These are phyloP conservation scores for Hyles lineata DNA, from an alignment of 2,888 invertebrate species.

Conservation along the genomic window DNA sequence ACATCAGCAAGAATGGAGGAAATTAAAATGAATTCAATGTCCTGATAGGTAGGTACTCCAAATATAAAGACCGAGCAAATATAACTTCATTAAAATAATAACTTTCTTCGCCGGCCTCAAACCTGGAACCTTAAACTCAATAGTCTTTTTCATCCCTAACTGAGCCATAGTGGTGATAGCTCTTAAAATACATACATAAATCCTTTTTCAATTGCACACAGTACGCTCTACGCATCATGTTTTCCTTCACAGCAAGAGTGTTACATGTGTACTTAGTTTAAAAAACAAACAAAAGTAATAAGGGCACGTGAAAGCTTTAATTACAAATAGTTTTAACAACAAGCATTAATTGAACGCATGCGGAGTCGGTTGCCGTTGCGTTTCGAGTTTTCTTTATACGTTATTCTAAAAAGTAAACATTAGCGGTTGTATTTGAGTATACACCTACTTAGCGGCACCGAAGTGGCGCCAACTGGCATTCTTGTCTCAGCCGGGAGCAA, in stretches of 20 bases:
- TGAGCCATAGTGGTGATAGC: no score
- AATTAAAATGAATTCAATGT: no score
- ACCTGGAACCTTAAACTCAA: no score
- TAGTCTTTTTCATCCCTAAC: no score
- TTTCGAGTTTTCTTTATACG: conserved; percentile 19
- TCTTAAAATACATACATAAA: conserved; percentile 6
- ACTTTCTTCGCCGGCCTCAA: no score
- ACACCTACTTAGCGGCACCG: conserved; percentile 31
- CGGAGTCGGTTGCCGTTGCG: conserved; percentile 19
- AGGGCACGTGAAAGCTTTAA: conserved; percentile 15
- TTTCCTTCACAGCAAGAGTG: not conserved
- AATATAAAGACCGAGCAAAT: no score
- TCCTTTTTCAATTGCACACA: not conserved
- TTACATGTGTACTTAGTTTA: not conserved
- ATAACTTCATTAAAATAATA: no score
- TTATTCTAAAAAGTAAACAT: conserved; percentile 26
- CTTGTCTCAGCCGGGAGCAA: conserved; percentile 71
- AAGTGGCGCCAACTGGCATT: conserved; percentile 76
- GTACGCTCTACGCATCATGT: not conserved
- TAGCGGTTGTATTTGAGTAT: conserved; percentile 8
- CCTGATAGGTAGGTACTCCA: no score
- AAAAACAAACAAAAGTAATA: conserved; percentile 6
- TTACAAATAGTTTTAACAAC: conserved; percentile 23
- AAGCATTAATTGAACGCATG: conserved; percentile 24
- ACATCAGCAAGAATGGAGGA: no score